phyloP scores from a whole-genome alignment of 1,140 invertebrate species.

The Anastatus disparis region DNA sequence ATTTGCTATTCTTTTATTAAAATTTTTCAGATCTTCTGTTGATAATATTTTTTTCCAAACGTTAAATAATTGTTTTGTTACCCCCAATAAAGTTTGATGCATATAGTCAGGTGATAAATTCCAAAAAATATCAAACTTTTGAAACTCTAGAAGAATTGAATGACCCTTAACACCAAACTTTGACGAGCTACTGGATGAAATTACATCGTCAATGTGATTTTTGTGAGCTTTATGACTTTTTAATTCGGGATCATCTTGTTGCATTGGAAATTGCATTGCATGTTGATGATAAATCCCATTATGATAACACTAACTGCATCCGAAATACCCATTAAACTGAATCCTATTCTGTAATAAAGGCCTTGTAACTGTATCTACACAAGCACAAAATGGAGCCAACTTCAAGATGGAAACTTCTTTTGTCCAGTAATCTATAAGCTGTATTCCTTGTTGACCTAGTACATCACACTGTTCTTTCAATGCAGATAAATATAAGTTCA shows the following conservation, averaged over 20 bases:
- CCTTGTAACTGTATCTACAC: slow-evolving; percentile 42
- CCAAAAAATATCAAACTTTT: slow-evolving; percentile 6
- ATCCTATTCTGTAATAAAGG: slow-evolving; percentile 41
- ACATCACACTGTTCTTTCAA: slow-evolving; percentile 5
- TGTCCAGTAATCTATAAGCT: background rate
- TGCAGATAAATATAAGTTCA: background rate
- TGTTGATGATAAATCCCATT: slow-evolving; percentile 20
- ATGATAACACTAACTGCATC: slow-evolving; percentile 46
- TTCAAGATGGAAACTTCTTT: background rate
- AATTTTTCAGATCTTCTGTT: background rate
- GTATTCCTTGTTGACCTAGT: background rate
- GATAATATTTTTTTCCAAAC: background rate
- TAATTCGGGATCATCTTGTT: slow-evolving; percentile 14
- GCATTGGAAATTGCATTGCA: slow-evolving; percentile 28
- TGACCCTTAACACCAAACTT: slow-evolving; percentile 4
- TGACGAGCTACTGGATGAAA: background rate
- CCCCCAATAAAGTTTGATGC: background rate
- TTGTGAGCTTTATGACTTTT: slow-evolving; percentile 33
- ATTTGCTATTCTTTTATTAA: background rate
- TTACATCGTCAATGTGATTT: slow-evolving; percentile 1
- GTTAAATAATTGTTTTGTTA: background rate
- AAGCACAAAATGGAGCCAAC: slow-evolving; percentile 23
- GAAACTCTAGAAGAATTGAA: background rate
- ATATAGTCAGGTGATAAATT: background rate
- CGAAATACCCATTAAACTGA: slow-evolving; percentile 44